Evolutionary conservation across 2,888 invertebrate genomes (phyloP).

Genomic region (Hedya salicella): DNA sequence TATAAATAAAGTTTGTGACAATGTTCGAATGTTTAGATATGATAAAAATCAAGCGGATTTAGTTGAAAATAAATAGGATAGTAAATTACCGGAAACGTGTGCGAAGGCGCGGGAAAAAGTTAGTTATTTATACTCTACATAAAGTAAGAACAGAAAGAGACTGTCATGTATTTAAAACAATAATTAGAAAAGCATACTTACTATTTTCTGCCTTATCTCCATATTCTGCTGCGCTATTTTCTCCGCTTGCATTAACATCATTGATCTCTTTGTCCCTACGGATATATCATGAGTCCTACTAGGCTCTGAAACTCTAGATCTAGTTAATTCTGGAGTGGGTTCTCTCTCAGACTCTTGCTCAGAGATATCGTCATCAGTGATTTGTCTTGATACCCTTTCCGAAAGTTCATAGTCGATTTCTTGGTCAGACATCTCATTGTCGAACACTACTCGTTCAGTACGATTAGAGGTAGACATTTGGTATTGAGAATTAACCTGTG

Average conservation of each 20-base stretch:
- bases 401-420: slow-evolving; percentile 28
- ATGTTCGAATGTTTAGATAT: too few relatives aligned
- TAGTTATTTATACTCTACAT: too few relatives aligned
- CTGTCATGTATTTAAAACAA: neutral
- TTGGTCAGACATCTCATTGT: slow-evolving; percentile 29
- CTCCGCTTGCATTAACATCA: slow-evolving; percentile 61
- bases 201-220: slow-evolving; percentile 61
- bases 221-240: slow-evolving; percentile 63
- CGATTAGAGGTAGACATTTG: neutral
- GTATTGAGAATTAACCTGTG: slow-evolving; percentile 5
- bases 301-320: slow-evolving; percentile 4
- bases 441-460: slow-evolving; percentile 28
- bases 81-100: too few relatives aligned
- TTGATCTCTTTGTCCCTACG: slow-evolving; percentile 55
- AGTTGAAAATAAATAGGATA: too few relatives aligned
- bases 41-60: too few relatives aligned
- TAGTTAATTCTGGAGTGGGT: neutral
- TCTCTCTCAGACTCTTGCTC: slow-evolving; percentile 20
- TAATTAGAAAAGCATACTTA: slow-evolving; percentile 53
- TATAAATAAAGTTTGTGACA: too few relatives aligned
- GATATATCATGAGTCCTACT: slow-evolving; percentile 57
- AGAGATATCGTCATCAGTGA: slow-evolving; percentile 25
- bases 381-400: slow-evolving; percentile 19
- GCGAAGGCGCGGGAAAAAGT: too few relatives aligned
- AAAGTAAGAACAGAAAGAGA: slow-evolving; percentile 33